phyloP scores from a whole-genome alignment of 2,888 invertebrate genomes.

The Salticus scenicus region DNA sequence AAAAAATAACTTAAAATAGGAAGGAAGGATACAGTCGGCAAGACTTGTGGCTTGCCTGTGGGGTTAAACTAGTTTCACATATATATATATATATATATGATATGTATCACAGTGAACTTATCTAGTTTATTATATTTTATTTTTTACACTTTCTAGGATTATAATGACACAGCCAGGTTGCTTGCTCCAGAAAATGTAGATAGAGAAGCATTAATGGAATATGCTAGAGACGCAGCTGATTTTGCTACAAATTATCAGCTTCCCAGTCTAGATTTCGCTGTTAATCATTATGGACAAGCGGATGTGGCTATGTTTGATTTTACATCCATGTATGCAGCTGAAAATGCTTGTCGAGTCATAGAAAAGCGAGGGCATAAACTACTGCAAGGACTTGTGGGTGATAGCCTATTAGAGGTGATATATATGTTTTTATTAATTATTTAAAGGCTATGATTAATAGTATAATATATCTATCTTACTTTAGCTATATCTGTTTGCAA shows the following conservation, averaged over 20 bases:
- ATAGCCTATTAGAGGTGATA: slow-evolving; percentile 90
- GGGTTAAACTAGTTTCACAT: too few relatives aligned
- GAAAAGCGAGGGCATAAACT: slow-evolving; percentile 86
- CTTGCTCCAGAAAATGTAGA: slow-evolving; percentile 93
- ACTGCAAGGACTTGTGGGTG: slow-evolving; percentile 93
- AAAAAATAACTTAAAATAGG: too few relatives aligned
- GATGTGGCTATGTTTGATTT: slow-evolving; percentile 99
- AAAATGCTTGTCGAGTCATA: slow-evolving; percentile 91
- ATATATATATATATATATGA: too few relatives aligned
- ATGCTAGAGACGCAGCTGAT: slow-evolving; percentile 95
- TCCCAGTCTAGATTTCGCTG: slow-evolving; percentile 93
- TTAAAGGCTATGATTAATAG: too few relatives aligned
- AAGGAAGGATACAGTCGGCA: too few relatives aligned
- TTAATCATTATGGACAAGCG: slow-evolving; percentile 97
- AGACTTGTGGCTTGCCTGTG: too few relatives aligned
- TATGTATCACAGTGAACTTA: not conserved
- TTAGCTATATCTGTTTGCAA: too few relatives aligned
- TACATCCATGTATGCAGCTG: slow-evolving; percentile 98
- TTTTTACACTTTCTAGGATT: too few relatives aligned
- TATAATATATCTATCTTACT: too few relatives aligned
- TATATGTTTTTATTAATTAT: too few relatives aligned
- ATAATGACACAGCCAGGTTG: slow-evolving; percentile 90
- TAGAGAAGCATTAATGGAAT: slow-evolving; percentile 89
- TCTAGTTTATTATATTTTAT: too few relatives aligned
- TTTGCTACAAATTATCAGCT: slow-evolving; percentile 92